These are phyloP conservation scores for Reinhardtius hippoglossoides DNA, from an alignment of 2,113 vertebrate genomes.

Conservation along the genomic window DNA sequence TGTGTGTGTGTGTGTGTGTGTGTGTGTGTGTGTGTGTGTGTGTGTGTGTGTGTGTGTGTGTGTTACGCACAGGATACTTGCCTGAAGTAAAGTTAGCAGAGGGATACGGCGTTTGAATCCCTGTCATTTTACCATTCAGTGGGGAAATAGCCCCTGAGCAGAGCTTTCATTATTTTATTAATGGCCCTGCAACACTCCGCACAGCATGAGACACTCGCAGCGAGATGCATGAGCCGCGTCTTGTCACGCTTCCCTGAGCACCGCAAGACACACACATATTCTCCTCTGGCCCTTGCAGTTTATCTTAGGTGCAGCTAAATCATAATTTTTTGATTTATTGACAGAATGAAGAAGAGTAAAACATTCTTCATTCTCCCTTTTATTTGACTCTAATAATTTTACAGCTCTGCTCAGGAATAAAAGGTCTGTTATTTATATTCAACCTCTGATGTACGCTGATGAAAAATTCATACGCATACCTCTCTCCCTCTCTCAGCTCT, in stretches of 20 bases:
- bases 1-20: background rate
- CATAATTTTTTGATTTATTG: background rate
- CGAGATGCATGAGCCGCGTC: slow-evolving; percentile 15
- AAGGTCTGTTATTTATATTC: slow-evolving; percentile 45
- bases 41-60: too few relatives aligned
- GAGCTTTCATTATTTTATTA: slow-evolving; percentile 39
- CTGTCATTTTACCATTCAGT: slow-evolving; percentile 21
- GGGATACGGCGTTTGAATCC: slow-evolving; percentile 17
- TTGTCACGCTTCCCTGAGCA: slow-evolving; percentile 14
- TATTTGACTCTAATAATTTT: slow-evolving; percentile 35
- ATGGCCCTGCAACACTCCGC: slow-evolving; percentile 21
- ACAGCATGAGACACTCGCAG: slow-evolving; percentile 24
- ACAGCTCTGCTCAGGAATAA: slow-evolving; percentile 16
- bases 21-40: too few relatives aligned
- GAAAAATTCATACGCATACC: slow-evolving; percentile 56
- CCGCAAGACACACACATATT: background rate
- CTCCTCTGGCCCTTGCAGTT: background rate
- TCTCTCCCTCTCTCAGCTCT: background rate
- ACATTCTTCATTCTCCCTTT: slow-evolving; percentile 2
- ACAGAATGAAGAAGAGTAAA: slow-evolving; percentile 1
- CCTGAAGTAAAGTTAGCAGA: slow-evolving; percentile 19
- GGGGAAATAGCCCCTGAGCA: slow-evolving; percentile 43
- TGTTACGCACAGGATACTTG: background rate
- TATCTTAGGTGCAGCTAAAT: slow-evolving; percentile 18
- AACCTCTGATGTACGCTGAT: slow-evolving; percentile 49